Percentiles rank a stretch among this genome's conserved stretches.
These are phyloP conservation scores for Megalops cyprinoides DNA, from an alignment of 2,797 vertebrate genomes.

Conservation along the genomic window DNA sequence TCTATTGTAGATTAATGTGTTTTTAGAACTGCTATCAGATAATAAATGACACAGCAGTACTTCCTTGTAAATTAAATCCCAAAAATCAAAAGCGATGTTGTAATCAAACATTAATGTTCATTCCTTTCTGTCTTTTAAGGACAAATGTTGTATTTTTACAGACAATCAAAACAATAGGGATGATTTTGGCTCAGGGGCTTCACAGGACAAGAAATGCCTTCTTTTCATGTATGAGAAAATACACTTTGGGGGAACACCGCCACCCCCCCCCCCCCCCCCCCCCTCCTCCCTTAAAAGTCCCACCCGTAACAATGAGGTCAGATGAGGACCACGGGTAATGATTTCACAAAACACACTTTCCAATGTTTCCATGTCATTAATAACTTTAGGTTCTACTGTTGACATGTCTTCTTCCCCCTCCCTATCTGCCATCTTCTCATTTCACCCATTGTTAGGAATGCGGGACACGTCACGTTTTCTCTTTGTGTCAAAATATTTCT, in stretches of 20 bases:
- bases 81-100: too few relatives aligned
- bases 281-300: too few relatives aligned
- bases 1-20: too few relatives aligned
- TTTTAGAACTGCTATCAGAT: too few relatives aligned
- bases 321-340: neutral
- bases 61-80: too few relatives aligned
- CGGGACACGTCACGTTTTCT: neutral
- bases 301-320: too few relatives aligned
- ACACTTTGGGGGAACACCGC: neutral
- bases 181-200: neutral
- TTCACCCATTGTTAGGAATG: neutral
- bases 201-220: neutral
- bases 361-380: neutral
- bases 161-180: neutral
- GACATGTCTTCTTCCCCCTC: neutral
- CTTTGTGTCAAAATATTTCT: conserved; percentile 4
- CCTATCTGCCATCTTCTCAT: conserved; percentile 1
- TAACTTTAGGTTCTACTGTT: conserved; percentile 1
- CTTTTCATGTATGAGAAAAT: neutral
- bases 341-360: neutral
- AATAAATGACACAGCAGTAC: too few relatives aligned
- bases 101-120: too few relatives aligned
- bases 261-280: neutral
- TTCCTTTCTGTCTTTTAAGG: neutral
- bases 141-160: neutral